Percentiles rank a stretch among this genome's conserved stretches.
These are phyloP conservation scores for Gymnothorax reevesii DNA, from an alignment of 2,797 vertebrate genomes.

Conservation along the genomic window DNA sequence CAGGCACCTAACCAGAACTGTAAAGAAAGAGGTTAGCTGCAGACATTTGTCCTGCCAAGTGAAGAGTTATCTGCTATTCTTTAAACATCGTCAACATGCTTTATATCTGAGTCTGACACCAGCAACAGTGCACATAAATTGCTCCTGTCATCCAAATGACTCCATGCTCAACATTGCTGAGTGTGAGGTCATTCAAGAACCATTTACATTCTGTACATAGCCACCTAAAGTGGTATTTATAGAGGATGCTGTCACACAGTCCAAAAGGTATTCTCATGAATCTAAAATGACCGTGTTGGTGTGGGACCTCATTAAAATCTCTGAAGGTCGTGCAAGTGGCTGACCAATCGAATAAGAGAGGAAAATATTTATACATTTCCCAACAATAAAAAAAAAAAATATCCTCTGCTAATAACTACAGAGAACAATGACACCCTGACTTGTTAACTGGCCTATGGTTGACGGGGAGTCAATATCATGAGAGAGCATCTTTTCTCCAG, in stretches of 20 bases:
- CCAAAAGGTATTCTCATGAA: conserved; percentile 35
- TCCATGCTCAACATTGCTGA: background rate
- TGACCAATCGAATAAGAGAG: conserved; percentile 41
- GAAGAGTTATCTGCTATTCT: conserved; percentile 1
- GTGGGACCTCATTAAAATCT: conserved; percentile 43
- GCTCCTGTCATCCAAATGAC: background rate
- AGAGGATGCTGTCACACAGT: conserved; percentile 11
- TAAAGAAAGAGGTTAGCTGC: conserved; percentile 30
- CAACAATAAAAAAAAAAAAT: conserved; percentile 45
- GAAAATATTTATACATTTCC: conserved; percentile 41
- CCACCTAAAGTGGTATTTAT: conserved; percentile 20
- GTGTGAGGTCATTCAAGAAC: conserved; percentile 34
- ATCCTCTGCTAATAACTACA: conserved; percentile 38
- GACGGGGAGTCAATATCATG: background rate
- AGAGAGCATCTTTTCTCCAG: background rate
- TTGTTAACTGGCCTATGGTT: conserved; percentile 31
- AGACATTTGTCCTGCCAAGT: conserved; percentile 24
- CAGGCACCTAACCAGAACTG: conserved; percentile 25
- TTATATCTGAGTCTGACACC: conserved; percentile 12
- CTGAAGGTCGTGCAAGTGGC: conserved; percentile 43
- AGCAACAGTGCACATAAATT: conserved; percentile 13
- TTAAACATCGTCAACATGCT: conserved; percentile 17
- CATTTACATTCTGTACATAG: conserved; percentile 39
- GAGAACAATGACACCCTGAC: conserved; percentile 42
- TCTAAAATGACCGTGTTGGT: conserved; percentile 6